These are phyloP conservation scores for Linurgus olivaceus DNA, from an alignment of 2,797 vertebrate species.

Conservation along the genomic window DNA sequence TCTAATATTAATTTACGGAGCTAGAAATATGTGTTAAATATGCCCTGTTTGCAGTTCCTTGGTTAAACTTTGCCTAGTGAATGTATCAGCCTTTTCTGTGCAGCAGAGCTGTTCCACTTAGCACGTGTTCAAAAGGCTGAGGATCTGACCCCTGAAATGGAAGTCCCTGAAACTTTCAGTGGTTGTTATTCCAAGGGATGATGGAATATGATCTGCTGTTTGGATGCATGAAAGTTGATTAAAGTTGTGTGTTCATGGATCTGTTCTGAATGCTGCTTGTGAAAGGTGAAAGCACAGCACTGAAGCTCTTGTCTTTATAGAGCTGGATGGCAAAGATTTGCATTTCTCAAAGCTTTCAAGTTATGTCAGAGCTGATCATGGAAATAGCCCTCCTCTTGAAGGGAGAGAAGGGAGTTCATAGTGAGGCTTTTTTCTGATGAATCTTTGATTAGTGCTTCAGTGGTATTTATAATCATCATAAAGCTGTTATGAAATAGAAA, in stretches of 20 bases:
- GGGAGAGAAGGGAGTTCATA: background rate
- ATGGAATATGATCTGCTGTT: background rate
- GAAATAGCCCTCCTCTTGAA: background rate
- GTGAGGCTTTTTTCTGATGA: background rate
- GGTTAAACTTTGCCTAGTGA: background rate
- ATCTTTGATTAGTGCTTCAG: background rate
- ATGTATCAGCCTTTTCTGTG: background rate
- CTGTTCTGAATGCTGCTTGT: background rate
- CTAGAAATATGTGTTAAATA: background rate
- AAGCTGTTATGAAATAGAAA: conserved; percentile 9
- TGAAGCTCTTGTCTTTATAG: background rate
- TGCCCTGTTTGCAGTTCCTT: background rate
- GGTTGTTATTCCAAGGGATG: background rate
- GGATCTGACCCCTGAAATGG: background rate
- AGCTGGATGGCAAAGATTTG: background rate
- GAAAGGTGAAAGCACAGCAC: background rate
- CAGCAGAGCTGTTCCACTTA: background rate
- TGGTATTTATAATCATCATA: background rate
- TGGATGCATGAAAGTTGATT: background rate
- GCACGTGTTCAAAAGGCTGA: background rate
- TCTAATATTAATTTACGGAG: background rate
- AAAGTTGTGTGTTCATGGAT: background rate
- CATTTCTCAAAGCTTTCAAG: background rate
- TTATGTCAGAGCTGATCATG: background rate
- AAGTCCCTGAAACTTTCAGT: background rate